A percentile compares a stretch with the other conserved stretches of the same genome.
phyloP scores from a whole-genome alignment of 1,140 invertebrate genomes.

The Rhynchophorus ferrugineus region DNA sequence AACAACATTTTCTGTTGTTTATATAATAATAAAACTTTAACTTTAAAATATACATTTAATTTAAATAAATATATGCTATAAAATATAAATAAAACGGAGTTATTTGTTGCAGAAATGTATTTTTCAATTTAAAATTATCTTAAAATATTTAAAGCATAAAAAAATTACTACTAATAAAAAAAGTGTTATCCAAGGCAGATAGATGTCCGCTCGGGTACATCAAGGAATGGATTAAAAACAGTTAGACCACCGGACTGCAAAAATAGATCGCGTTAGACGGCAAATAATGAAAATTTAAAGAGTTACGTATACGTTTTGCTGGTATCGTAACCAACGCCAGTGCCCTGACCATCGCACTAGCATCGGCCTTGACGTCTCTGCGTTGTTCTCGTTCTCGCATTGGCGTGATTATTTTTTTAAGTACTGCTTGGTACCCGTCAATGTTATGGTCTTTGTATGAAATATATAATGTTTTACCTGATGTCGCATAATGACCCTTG shows the following conservation, averaged over 20 bases:
- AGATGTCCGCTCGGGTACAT: too few relatives aligned
- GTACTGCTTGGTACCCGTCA: constrained; percentile 7
- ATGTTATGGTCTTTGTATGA: not conserved
- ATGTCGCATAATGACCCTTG: not conserved
- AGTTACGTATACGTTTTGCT: constrained; percentile 13
- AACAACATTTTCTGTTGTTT: too few relatives aligned
- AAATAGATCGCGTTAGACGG: constrained; percentile 18
- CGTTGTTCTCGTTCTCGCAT: constrained; percentile 16
- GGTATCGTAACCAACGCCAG: constrained; percentile 4
- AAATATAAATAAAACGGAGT: too few relatives aligned
- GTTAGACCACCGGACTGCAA: constrained; percentile 11
- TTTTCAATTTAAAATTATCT: too few relatives aligned
- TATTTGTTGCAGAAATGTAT: too few relatives aligned
- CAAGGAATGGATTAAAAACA: constrained; percentile 15
- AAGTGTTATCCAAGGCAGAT: too few relatives aligned
- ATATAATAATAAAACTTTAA: too few relatives aligned
- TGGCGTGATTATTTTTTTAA: constrained; percentile 19
- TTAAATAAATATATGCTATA: too few relatives aligned
- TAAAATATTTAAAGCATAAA: too few relatives aligned
- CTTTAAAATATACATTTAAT: too few relatives aligned
- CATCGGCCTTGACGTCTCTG: constrained; percentile 14
- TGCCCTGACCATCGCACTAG: constrained; percentile 19
- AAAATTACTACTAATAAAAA: too few relatives aligned
- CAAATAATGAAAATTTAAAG: constrained; percentile 19
- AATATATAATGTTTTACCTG: not conserved